Percentiles rank a stretch among this genome's conserved stretches.
Conservation (phyloP, 2,888 invertebrate genomes). For the Sesia bembeciformis region DNA sequence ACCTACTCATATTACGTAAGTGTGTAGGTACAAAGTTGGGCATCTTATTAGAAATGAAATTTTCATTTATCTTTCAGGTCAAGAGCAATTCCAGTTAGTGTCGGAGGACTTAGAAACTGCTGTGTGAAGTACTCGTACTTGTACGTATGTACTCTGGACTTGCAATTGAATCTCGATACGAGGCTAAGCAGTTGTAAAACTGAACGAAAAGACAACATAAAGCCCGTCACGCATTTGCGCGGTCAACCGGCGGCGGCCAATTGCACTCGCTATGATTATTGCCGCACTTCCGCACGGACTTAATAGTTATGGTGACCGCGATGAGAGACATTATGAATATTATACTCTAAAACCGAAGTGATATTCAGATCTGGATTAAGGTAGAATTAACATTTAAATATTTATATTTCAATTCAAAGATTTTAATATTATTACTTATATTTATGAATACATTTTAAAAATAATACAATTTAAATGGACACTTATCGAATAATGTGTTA, state of each 20-base stretch:
- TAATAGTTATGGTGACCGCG: not conserved
- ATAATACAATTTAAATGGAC: too few species aligned
- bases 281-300: not conserved
- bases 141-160: not conserved
- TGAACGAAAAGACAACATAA: constrained; percentile 1
- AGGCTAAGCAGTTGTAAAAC: not conserved
- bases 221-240: not conserved
- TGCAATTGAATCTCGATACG: not conserved
- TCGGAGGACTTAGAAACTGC: constrained; percentile 69
- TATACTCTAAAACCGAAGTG: constrained; percentile 44
- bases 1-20: too few species aligned
- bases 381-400: constrained; percentile 11
- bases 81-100: constrained; percentile 70
- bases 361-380: constrained; percentile 41
- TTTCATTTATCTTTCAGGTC: constrained; percentile 46
- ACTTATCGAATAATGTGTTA: too few species aligned
- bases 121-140: constrained; percentile 40
- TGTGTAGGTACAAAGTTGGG: too few species aligned
- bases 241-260: not conserved
- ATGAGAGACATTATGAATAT: constrained; percentile 8
- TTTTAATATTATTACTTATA: not conserved
- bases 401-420: not conserved
- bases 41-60: too few species aligned
- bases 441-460: too few species aligned
- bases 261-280: not conserved